Evolutionary conservation across 2,797 vertebrate genomes (phyloP), one percentile per base, ranked within the genome.

Genomic region (Lindbergichthys nudifrons): DNA sequence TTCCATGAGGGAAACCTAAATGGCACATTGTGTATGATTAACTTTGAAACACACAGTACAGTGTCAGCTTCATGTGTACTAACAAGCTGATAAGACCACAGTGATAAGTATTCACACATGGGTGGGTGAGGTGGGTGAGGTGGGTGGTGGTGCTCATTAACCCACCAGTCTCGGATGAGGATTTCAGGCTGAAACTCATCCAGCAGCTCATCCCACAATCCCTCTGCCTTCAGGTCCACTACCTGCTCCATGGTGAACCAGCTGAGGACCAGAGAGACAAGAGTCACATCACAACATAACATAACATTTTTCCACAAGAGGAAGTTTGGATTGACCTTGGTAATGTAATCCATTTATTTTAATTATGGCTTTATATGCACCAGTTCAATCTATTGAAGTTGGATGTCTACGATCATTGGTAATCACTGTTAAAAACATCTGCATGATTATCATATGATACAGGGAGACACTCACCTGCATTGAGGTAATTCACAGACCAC

Each of bases 231-330:
- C 53, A 97, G 91, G 77, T 96, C 95, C 68, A 97, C 88, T 0
- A 88, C 45, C 88, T 97, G 96, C 82, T 96, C 94, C 91, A 96
- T 88, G 80, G 95, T 78, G 1, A 96, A 96, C 96, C 96, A 97
- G 90, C 96, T 97, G 88, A 66, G 50, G 59, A 76, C 21, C 30
- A 56, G 11, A 65, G n/a, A 76, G 48, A 65, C 26, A 50, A 13
- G 16, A 75, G 43, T 59, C 1, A 32, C 2, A 43, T 32, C 4
- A 51, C 12, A 9, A 43, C 63, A 23, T 21, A n/a, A n/a, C n/a
- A n/a, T 36, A 36, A 9, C 6, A 9, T 36, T 6, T 26, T 9
- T 9, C 32, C 32, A 36, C 32, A 36, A 9, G 8, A 36, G 32
- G 32, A 36, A 36, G 32, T 36, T 36, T 36, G 32, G 32, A 9